phyloP scores from a whole-genome alignment of 64 coral and sea anemone genomes.

The Trachythela sp. region DNA sequence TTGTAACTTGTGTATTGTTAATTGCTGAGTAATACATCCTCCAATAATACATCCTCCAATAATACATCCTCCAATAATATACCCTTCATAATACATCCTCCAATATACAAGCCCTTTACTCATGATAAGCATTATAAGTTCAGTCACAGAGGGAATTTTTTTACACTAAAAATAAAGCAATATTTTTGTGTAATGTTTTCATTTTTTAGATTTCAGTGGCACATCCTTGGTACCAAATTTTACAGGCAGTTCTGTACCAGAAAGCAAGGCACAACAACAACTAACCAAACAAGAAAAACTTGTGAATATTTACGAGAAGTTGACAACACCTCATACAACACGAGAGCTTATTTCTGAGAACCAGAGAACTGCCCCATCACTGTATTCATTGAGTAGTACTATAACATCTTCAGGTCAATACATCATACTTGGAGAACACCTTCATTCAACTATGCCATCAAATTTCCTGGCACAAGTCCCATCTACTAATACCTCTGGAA shows the following conservation, averaged over 20 bases:
- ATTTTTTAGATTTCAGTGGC: not conserved
- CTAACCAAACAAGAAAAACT: not conserved
- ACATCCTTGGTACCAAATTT: not conserved
- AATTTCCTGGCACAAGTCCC: not conserved
- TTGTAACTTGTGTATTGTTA: too few relatives aligned
- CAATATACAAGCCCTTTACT: too few relatives aligned
- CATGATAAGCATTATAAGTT: too few relatives aligned
- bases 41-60: too few relatives aligned
- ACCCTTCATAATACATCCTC: too few relatives aligned
- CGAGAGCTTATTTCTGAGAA: not conserved
- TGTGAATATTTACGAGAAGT: not conserved
- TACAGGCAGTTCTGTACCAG: not conserved
- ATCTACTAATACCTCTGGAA: not conserved
- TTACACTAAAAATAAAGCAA: too few relatives aligned
- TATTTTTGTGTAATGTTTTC: not conserved
- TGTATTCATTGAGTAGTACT: conserved; percentile 1
- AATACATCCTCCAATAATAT: too few relatives aligned
- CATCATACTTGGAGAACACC: not conserved
- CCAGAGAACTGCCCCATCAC: not conserved
- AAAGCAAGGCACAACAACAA: not conserved
- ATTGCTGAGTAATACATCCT: too few relatives aligned
- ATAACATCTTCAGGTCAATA: not conserved
- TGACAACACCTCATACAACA: not conserved
- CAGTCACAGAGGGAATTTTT: too few relatives aligned
- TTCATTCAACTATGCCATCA: not conserved